phyloP scores from a whole-genome alignment of 2,888 invertebrate genomes.

The Caenorhabditis becei region DNA sequence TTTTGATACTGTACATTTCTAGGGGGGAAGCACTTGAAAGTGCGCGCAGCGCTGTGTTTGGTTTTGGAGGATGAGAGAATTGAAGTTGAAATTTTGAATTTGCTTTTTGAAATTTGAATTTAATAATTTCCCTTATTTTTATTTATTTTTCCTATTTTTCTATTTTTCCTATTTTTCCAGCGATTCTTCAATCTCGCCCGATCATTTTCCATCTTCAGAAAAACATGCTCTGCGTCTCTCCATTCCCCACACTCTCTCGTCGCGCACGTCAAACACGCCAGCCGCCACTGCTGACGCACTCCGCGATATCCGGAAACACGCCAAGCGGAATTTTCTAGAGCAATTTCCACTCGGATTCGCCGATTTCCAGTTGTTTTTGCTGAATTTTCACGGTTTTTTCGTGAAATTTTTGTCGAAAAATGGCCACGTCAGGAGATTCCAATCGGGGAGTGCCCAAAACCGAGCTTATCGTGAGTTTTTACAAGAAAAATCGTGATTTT shows the following conservation, averaged over 20 bases:
- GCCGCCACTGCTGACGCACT: background rate
- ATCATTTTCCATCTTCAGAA: too few relatives aligned
- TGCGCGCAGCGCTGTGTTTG: background rate
- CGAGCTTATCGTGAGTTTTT: conserved; percentile 56
- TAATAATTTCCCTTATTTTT: background rate
- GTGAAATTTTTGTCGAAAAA: conserved; percentile 14
- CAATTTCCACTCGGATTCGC: background rate
- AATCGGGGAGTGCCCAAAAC: conserved; percentile 54
- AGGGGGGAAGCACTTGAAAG: conserved; percentile 6
- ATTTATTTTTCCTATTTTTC: background rate
- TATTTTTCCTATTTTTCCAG: background rate
- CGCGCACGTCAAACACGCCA: background rate
- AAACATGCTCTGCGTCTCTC: background rate
- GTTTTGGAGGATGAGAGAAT: background rate
- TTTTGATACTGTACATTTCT: conserved; percentile 9
- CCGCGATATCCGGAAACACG: conserved; percentile 10
- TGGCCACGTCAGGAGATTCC: conserved; percentile 25
- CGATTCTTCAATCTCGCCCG: too few relatives aligned
- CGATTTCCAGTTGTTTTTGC: background rate
- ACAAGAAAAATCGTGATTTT: background rate
- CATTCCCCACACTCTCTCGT: background rate
- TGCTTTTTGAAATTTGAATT: conserved; percentile 3
- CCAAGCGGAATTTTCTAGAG: conserved; percentile 37
- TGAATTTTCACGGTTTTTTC: conserved; percentile 16
- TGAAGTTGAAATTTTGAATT: conserved; percentile 15